phyloP scores from a whole-genome alignment of 2,113 vertebrate genomes.

The Channa maculata region DNA sequence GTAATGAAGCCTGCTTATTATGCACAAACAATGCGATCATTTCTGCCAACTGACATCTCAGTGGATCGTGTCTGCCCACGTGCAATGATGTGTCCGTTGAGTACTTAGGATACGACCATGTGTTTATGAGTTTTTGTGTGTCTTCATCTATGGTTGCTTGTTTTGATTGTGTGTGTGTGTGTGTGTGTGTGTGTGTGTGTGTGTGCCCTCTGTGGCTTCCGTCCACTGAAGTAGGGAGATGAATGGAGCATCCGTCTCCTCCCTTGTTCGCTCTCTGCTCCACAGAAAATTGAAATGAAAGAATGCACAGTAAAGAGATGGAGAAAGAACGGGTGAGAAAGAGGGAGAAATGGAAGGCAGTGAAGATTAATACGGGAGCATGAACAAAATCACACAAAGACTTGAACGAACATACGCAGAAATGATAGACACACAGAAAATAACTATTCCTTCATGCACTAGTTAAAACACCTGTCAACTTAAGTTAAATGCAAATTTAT shows the following conservation, averaged over 20 bases:
- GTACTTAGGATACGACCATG: too few relatives aligned
- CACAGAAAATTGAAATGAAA: slow-evolving; percentile 1
- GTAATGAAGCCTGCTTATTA: slow-evolving; percentile 31
- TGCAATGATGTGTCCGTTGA: too few relatives aligned
- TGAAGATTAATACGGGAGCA: background rate
- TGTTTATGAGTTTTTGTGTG: too few relatives aligned
- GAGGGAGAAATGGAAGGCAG: background rate
- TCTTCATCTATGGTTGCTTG: background rate
- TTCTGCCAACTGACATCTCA: too few relatives aligned
- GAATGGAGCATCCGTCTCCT: slow-evolving; percentile 48
- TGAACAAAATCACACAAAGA: background rate
- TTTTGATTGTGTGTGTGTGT: background rate
- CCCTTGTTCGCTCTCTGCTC: slow-evolving; percentile 14
- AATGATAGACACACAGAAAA: background rate
- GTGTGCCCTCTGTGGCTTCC: slow-evolving; percentile 29
- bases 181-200: background rate
- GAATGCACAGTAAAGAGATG: background rate
- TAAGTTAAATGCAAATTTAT: too few relatives aligned
- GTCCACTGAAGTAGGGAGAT: slow-evolving; percentile 46
- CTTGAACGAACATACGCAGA: background rate
- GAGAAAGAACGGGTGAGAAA: slow-evolving; percentile 1
- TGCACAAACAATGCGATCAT: slow-evolving; percentile 37
- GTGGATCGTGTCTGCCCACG: slow-evolving; percentile 19
- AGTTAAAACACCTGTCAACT: too few relatives aligned
- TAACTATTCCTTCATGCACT: too few relatives aligned